Evolutionary conservation across 2,888 invertebrate species (phyloP), one percentile per base, ranked within the genome.

Genomic region (Pterostichus niger): DNA sequence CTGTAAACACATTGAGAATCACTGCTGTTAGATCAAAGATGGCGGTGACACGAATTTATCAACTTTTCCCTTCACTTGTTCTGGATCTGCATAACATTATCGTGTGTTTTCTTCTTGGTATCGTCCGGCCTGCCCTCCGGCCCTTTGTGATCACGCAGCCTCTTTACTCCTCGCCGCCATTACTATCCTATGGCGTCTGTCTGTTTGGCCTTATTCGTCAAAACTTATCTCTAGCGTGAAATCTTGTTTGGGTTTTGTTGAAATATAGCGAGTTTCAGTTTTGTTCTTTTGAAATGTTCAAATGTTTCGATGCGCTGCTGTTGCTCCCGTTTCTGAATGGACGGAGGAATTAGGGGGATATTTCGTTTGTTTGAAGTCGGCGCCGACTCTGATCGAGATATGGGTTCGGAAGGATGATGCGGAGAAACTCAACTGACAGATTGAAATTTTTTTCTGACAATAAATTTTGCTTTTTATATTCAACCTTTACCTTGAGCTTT

Each of bases 211-310:
- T 73, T 81, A 81, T 77, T 77, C 77, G 77, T 83, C 83, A 83
- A 68, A 83, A 83, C 76, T 83, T 64, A 83, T 83, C 77, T 83
- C 76, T 68, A 64, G 64, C 77, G 83, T 83, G 76, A 83, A 83
- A 83, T 83, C 83, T 83, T 83, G 83, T 83, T 83, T 83, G 64
- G 77, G 83, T 83, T 82, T 73, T 83, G 77, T 76, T 77, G 77
- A 77, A 75, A 83, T 76, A 54, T 77, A 71, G 46, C 49, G 64
- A 82, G 24, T 64, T 61, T 76, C 33, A 40, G 75, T 82, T 80
- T 64, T 61, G 59, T 76, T 82, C 76, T 82, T 82, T 79, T 79
- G n/a, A 59, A 77, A 56, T 77, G 77, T 77, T 80, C 56, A 54
- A 73, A 56, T 71, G 56, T 56, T 78, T 44, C 73, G 68, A 54